Evolutionary conservation across 2,888 invertebrate genomes (phyloP).

Genomic region (Cremastobaeus sp.): DNA sequence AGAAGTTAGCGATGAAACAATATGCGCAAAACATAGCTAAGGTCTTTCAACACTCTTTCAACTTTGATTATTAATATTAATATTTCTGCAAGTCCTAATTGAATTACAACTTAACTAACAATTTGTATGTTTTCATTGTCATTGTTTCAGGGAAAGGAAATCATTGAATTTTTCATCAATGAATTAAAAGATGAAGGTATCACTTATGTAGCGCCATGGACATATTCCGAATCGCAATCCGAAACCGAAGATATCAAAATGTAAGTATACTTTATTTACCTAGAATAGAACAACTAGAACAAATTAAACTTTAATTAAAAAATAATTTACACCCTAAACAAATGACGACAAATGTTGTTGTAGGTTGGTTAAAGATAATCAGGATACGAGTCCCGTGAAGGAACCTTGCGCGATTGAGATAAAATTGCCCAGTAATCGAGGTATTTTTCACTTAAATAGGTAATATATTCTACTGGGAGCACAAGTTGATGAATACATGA

Average conservation of each 20-base stretch:
- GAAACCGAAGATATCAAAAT: slow-evolving; percentile 60
- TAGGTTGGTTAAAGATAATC: slow-evolving; percentile 62
- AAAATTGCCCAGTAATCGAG: slow-evolving; percentile 72
- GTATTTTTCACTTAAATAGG: too few species aligned
- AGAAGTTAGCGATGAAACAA: slow-evolving; percentile 97
- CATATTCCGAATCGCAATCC: slow-evolving; percentile 64
- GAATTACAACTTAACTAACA: background rate
- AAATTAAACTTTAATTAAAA: too few species aligned
- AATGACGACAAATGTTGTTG: too few species aligned
- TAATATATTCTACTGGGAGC: too few species aligned
- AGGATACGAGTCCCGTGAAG: slow-evolving; percentile 63
- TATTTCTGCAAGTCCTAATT: background rate
- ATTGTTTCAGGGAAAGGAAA: slow-evolving; percentile 88
- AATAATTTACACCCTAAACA: too few species aligned
- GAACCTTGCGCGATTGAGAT: slow-evolving; percentile 67
- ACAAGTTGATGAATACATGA: background rate
- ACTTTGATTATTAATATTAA: too few species aligned
- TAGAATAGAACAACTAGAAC: too few species aligned
- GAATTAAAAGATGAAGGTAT: slow-evolving; percentile 88
- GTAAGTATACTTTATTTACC: slow-evolving; percentile 50
- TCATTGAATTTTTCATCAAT: slow-evolving; percentile 92
- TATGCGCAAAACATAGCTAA: slow-evolving; percentile 91
- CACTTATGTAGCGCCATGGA: slow-evolving; percentile 83
- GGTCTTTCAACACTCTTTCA: too few species aligned
- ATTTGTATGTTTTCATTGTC: slow-evolving; percentile 9